Percentiles rank a stretch among this genome's conserved stretches.
Evolutionary conservation across 2,888 invertebrate genomes (phyloP).

Genomic region (Parascotia fuliginaria): DNA sequence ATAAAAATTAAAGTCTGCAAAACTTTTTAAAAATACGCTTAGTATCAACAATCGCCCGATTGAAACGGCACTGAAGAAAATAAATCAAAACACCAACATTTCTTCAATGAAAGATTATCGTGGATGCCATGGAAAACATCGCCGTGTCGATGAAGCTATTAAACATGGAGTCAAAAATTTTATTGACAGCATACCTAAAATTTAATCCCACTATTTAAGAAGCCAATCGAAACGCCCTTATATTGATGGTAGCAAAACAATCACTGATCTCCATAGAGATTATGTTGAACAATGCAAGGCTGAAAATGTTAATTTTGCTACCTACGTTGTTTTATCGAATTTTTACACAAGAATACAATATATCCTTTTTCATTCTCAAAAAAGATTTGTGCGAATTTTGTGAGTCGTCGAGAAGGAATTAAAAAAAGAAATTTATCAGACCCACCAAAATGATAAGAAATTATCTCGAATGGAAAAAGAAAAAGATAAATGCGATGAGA

Average conservation of each 20-base stretch:
- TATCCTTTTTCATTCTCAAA: slow-evolving; percentile 19
- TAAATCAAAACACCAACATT: slow-evolving; percentile 30
- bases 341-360: slow-evolving; percentile 18
- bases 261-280: slow-evolving; percentile 24
- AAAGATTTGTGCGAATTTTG: slow-evolving; percentile 18
- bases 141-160: no score
- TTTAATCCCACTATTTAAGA: slow-evolving; percentile 31
- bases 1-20: slow-evolving; percentile 16
- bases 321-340: slow-evolving; percentile 1
- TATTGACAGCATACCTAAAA: slow-evolving; percentile 31
- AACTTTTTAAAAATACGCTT: slow-evolving; percentile 20
- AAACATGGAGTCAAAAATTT: neutral
- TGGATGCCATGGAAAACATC: no score
- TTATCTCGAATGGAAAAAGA: no score
- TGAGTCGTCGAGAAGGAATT: no score
- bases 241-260: slow-evolving; percentile 28
- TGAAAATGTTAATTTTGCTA: neutral
- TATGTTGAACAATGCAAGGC: neutral
- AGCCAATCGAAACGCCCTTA: slow-evolving; percentile 23
- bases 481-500: neutral
- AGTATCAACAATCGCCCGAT: no score
- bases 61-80: no score
- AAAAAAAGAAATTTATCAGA: no score
- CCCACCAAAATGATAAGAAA: no score
- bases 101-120: slow-evolving; percentile 26